Base-by-base conservation (phyloP, 2,888 invertebrate species). In the Phyllotreta cruciferae region DNA sequence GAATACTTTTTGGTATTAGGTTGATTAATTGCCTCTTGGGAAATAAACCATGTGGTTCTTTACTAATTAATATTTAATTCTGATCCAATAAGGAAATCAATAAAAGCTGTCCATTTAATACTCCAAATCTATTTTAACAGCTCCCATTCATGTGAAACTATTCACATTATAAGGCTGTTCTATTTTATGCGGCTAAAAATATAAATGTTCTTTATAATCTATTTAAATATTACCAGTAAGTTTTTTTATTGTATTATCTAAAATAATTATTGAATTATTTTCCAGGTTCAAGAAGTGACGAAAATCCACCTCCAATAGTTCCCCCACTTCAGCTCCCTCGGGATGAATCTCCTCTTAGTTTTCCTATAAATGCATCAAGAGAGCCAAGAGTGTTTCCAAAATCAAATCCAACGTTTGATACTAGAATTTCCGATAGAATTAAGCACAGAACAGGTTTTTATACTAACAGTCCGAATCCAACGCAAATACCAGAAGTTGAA, bases 401-500 rank as follows among this genome's bases (percentile, higher is more conserved):
- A 35, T 14, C n/a, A 7, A 64, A 56, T 49, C 69, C 64, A 57
- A 71, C 72, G 5, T 9, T 63, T 10, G 78, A 80, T 64, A 80
- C 79, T 0, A 67, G 78, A 68, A 79, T 79, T 50, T 78, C 79
- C 0, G 80, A 80, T 61, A 69, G 79, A 61, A 80, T 80, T 55
- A 75, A 71, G 67, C 73, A 57, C 38, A 70, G 80, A 56, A 65
- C 67, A 34, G 10, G 69, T 9, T 56, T 68, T 57, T 66, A 67
- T 38, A 70, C 71, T 61, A 61, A 57, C 1, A 42, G 57, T 42
- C 64, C 60, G 11, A 54, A 68, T 38, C 55, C 42, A 7, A 56
- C 58, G n/a, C 66, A 56, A 8, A 62, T 63, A 38, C 64, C 68
- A 8, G 41, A 57, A 24, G 44, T 62, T 37, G 56, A 61, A 61